These are phyloP conservation scores for Neolamprologus ventralis DNA, from an alignment of 2,113 vertebrate genomes.

Conservation along the genomic window DNA sequence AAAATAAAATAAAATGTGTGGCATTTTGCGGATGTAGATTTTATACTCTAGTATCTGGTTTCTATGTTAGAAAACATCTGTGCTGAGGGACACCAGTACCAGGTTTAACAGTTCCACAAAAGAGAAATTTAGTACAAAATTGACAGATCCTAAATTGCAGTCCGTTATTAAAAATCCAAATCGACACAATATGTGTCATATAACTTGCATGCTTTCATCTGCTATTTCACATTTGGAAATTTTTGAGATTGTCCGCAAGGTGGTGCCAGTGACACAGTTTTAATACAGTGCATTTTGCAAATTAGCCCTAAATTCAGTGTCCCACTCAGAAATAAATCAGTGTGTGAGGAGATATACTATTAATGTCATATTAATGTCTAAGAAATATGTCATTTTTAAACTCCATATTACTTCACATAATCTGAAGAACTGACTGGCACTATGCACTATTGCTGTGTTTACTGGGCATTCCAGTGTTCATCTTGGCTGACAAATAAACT, in stretches of 20 bases:
- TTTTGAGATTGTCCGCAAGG: neutral
- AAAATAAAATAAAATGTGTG: neutral
- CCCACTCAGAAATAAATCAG: neutral
- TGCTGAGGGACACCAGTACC: neutral
- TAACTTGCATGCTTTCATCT: neutral
- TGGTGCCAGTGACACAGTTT: constrained; percentile 5
- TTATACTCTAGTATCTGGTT: neutral
- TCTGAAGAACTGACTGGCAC: neutral
- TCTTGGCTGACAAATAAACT: neutral
- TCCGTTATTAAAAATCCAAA: neutral
- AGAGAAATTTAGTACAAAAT: neutral
- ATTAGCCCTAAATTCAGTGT: neutral
- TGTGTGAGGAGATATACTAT: neutral
- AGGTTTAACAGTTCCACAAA: neutral
- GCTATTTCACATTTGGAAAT: neutral
- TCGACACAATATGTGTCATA: too few relatives aligned
- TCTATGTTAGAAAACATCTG: neutral
- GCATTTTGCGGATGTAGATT: neutral
- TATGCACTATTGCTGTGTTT: neutral
- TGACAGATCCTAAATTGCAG: neutral
- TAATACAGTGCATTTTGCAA: neutral
- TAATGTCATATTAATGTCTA: neutral
- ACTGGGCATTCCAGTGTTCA: neutral
- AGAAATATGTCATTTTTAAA: neutral
- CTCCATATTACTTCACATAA: neutral